Conservation (phyloP, 2,113 vertebrate genomes). For the Ornithorhynchus anatinus region DNA sequence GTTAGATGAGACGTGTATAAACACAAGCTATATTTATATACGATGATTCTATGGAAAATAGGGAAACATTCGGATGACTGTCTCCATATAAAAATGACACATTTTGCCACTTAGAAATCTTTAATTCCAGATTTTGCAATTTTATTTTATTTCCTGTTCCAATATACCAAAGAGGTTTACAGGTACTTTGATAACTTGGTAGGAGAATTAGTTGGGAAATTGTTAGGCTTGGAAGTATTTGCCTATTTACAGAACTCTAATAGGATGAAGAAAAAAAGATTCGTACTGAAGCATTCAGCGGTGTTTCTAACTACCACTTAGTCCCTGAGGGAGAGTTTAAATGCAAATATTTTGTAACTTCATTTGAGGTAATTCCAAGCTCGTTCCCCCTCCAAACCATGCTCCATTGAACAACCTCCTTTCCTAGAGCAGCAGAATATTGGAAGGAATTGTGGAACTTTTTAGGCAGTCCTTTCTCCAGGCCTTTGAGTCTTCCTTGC, state of each 20-base stretch:
- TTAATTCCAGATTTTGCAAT: slow-evolving; percentile 43
- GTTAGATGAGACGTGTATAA: background rate
- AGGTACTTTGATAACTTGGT: slow-evolving; percentile 24
- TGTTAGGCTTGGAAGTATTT: background rate
- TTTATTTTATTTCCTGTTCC: slow-evolving; percentile 29
- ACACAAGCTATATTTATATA: fast-evolving
- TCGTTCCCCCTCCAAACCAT: background rate
- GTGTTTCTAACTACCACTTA: background rate
- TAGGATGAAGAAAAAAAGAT: background rate
- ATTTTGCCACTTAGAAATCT: slow-evolving; percentile 38
- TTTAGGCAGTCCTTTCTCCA: background rate
- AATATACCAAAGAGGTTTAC: slow-evolving; percentile 74
- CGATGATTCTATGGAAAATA: background rate
- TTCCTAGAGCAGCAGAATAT: background rate
- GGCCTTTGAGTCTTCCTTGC: background rate
- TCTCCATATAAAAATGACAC: background rate
- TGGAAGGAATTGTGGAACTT: background rate
- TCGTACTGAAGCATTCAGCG: background rate
- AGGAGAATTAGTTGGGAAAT: background rate
- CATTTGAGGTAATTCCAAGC: background rate
- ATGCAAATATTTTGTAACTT: fast-evolving
- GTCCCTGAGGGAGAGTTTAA: fast-evolving
- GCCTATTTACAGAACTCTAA: background rate
- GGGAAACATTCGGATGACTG: background rate
- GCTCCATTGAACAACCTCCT: fast-evolving